Evolutionary conservation across 2,888 invertebrate genomes (phyloP).

Genomic region (Apocheima hispidaria): DNA sequence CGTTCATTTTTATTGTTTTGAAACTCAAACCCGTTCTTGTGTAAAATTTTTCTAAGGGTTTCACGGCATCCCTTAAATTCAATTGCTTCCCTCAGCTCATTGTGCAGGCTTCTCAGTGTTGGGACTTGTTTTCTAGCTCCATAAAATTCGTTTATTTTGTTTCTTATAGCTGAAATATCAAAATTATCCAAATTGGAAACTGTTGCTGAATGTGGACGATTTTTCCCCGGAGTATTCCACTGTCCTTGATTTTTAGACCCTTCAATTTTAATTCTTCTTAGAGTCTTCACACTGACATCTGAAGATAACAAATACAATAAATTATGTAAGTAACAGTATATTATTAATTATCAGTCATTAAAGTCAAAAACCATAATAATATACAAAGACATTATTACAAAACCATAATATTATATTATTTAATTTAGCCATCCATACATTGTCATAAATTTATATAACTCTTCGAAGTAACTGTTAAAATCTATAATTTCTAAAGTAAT

Average conservation of each 20-base stretch:
- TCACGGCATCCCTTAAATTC: conserved; percentile 30
- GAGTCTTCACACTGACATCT: conserved; percentile 28
- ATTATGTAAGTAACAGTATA: conserved; percentile 16
- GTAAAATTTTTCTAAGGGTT: conserved; percentile 19
- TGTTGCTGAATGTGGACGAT: conserved; percentile 21
- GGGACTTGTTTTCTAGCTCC: conserved; percentile 39
- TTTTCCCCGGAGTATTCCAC: conserved; percentile 30
- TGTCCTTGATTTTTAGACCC: conserved; percentile 22
- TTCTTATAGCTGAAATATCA: conserved; percentile 18
- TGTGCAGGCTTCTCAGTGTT: conserved; percentile 31
- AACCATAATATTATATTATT: conserved; percentile 16
- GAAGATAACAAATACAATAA: conserved; percentile 26
- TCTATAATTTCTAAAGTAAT: conserved; percentile 20
- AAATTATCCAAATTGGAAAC: conserved; percentile 21
- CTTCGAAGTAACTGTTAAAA: conserved; percentile 23
- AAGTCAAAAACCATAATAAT: conserved; percentile 18
- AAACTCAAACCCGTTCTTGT: conserved; percentile 30
- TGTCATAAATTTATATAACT: conserved; percentile 17
- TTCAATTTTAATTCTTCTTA: conserved; percentile 16
- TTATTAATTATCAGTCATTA: conserved; percentile 18
- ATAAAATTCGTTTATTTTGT: conserved; percentile 42
- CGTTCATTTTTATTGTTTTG: conserved; percentile 36
- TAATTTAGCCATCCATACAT: conserved; percentile 19
- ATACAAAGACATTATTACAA: conserved; percentile 17
- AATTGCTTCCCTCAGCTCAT: conserved; percentile 33